Percentiles rank a stretch among this genome's conserved stretches.
phyloP scores from a whole-genome alignment of 2,113 vertebrate species.

The Amazona guildingii region DNA sequence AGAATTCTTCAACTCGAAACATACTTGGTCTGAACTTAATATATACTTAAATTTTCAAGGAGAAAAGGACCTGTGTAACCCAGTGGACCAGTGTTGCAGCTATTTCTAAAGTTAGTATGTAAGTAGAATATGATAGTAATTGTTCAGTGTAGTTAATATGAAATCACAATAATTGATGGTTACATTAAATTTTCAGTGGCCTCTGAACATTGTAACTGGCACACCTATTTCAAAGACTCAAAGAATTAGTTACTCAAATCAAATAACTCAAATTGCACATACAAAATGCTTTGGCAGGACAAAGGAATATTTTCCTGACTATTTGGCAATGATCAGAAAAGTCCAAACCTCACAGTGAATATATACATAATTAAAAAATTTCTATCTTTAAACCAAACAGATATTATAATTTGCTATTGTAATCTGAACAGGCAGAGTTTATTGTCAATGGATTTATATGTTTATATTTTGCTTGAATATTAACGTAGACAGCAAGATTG shows the following conservation, averaged over 20 bases:
- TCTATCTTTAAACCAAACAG: background rate
- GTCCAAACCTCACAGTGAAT: background rate
- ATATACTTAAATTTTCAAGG: background rate
- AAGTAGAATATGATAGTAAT: background rate
- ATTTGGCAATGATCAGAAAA: background rate
- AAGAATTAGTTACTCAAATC: background rate
- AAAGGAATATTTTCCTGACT: background rate
- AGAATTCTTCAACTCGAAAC: background rate
- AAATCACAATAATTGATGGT: background rate
- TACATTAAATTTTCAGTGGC: background rate
- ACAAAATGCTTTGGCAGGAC: background rate
- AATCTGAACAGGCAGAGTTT: background rate
- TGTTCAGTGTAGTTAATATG: background rate
- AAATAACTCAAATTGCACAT: background rate
- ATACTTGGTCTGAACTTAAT: background rate
- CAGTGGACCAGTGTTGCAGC: background rate
- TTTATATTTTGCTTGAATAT: slow-evolving; percentile 65
- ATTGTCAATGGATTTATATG: slow-evolving; percentile 64
- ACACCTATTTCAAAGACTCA: background rate
- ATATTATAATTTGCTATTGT: slow-evolving; percentile 53
- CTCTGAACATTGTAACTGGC: background rate
- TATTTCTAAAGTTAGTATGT: background rate
- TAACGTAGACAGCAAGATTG: slow-evolving; percentile 53
- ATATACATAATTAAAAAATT: background rate
- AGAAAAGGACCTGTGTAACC: background rate